These are phyloP conservation scores for Pemphredon lugubris DNA, from an alignment of 2,888 invertebrate genomes.

Conservation along the genomic window DNA sequence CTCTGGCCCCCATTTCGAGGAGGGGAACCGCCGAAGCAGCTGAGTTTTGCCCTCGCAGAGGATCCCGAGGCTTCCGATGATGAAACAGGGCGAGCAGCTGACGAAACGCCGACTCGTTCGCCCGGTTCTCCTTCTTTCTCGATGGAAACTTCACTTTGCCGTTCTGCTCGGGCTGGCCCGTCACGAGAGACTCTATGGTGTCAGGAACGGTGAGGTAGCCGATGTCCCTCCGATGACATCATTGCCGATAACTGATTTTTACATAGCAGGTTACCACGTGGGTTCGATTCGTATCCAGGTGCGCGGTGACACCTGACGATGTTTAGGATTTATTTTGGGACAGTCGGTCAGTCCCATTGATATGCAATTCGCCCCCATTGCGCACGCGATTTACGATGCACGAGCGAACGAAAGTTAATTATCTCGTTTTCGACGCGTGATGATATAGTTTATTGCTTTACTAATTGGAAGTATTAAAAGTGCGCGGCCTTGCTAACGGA, in stretches of 20 bases:
- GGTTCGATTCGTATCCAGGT: conserved; percentile 35
- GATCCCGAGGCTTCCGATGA: conserved; percentile 71
- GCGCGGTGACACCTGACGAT: conserved; percentile 3
- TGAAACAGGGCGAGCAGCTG: conserved; percentile 58
- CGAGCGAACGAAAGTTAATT: too few species aligned
- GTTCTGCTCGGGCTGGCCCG: conserved; percentile 7
- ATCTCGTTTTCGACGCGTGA: too few species aligned
- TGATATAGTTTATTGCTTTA: too few species aligned
- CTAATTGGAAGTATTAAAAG: background rate
- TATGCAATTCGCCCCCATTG: conserved; percentile 1
- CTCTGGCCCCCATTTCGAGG: conserved; percentile 81
- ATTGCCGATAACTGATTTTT: conserved; percentile 5
- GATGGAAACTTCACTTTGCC: conserved; percentile 59
- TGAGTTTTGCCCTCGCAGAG: conserved; percentile 70
- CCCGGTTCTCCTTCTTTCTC: conserved; percentile 32
- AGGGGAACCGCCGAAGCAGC: conserved; percentile 73
- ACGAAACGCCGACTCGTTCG: conserved; percentile 56
- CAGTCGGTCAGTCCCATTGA: too few species aligned
- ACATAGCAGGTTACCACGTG: conserved; percentile 25
- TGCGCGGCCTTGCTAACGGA: background rate
- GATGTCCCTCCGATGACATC: conserved; percentile 36
- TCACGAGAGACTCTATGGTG: conserved; percentile 21
- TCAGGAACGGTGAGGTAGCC: too few species aligned
- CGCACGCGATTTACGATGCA: background rate
- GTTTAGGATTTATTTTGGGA: too few species aligned